phyloP scores from a whole-genome alignment of 2,888 invertebrate genomes.

The Ormyrus thymus region DNA sequence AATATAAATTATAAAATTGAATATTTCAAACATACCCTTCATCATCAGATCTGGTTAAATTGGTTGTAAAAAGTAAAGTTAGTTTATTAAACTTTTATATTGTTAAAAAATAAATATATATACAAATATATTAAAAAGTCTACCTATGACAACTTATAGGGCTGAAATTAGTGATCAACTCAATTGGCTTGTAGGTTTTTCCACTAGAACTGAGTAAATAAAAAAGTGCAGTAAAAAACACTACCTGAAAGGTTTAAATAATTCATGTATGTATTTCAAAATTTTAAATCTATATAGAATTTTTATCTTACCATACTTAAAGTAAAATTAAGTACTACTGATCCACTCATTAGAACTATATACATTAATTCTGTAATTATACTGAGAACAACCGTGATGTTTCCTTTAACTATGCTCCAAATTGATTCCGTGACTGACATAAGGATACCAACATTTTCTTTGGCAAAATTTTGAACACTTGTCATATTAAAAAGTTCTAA shows the following conservation, averaged over 20 bases:
- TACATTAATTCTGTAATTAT: conserved; percentile 92
- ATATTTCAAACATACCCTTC: conserved; percentile 63
- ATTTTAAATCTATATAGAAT: background rate
- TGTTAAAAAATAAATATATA: conserved; percentile 43
- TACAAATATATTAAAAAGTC: background rate
- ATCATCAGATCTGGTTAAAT: conserved; percentile 60
- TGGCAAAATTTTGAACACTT: conserved; percentile 87
- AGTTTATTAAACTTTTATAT: conserved; percentile 36
- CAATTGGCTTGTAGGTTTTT: conserved; percentile 93
- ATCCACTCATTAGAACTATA: conserved; percentile 90
- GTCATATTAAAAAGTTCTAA: conserved; percentile 83
- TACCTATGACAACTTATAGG: conserved; percentile 82
- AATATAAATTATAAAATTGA: conserved; percentile 26
- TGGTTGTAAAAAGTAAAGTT: conserved; percentile 41
- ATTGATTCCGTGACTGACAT: conserved; percentile 90
- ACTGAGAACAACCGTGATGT: conserved; percentile 89
- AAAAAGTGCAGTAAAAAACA: conserved; percentile 97
- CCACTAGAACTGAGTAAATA: conserved; percentile 93
- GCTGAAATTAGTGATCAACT: conserved; percentile 88
- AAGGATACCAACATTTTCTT: conserved; percentile 92
- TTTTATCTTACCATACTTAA: conserved; percentile 83
- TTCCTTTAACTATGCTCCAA: conserved; percentile 94
- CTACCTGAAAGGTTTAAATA: conserved; percentile 80
- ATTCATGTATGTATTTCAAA: background rate
- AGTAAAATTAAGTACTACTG: conserved; percentile 91